Evolutionary conservation across 2,113 vertebrate genomes (phyloP).

Genomic region (Redunca redunca): DNA sequence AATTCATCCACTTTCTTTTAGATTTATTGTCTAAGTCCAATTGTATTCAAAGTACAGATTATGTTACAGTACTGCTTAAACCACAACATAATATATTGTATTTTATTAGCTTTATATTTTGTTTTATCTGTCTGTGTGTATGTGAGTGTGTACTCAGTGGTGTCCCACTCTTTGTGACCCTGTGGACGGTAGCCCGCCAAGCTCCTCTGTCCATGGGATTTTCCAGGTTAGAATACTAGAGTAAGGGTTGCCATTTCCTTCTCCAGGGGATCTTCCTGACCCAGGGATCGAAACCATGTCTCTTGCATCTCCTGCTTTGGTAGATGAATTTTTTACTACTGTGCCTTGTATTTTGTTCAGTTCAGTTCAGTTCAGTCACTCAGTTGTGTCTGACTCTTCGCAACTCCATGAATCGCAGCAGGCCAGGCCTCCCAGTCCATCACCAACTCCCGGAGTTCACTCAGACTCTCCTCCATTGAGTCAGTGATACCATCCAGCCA

Average conservation of each 20-base stretch:
- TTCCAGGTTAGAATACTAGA: not conserved
- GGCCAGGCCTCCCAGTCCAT: no score
- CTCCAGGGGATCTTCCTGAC: not conserved
- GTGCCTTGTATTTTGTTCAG: not conserved
- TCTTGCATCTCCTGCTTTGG: not conserved
- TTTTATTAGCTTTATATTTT: not conserved
- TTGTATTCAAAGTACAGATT: not conserved
- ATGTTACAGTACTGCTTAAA: not conserved
- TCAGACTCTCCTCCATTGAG: no score
- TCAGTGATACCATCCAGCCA: no score
- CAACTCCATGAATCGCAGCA: no score
- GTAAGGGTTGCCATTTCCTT: not conserved
- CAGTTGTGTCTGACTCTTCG: no score
- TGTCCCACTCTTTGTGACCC: accelerated
- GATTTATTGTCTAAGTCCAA: not conserved
- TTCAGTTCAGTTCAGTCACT: no score
- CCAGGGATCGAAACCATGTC: accelerated
- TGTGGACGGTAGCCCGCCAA: not conserved
- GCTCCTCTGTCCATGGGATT: not conserved
- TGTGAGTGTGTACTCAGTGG: not conserved
- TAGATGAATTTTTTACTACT: not conserved
- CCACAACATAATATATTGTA: not conserved
- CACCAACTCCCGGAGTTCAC: no score
- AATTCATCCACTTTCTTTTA: not conserved
- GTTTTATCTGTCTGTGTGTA: not conserved